These are phyloP conservation scores for Oreamnos americanus DNA, from an alignment of 2,113 vertebrate genomes.

Conservation along the genomic window DNA sequence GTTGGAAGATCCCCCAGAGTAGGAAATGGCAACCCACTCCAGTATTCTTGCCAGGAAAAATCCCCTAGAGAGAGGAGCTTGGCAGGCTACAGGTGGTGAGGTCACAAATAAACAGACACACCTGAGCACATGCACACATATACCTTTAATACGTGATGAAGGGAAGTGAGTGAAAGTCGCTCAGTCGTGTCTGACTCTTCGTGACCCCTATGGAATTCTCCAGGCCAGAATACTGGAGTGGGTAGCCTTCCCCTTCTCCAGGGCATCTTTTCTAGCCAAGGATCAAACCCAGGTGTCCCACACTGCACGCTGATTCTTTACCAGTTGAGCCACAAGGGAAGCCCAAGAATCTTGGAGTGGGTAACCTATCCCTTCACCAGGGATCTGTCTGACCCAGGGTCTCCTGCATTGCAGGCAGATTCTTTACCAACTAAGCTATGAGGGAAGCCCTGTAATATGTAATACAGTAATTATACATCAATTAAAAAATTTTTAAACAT, in stretches of 20 bases:
- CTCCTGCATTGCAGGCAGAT: not conserved
- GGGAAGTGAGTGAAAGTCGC: not conserved
- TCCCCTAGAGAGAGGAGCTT: not conserved
- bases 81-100: not conserved
- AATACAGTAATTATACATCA: not conserved
- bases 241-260: not conserved
- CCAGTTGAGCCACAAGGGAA: not conserved
- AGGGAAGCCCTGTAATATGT: not conserved
- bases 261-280: not conserved
- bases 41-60: not conserved
- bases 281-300: not conserved
- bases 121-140: not conserved
- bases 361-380: not conserved
- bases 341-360: not conserved
- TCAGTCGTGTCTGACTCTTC: not conserved
- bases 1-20: not conserved
- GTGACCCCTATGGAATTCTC: not conserved
- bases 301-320: not conserved
- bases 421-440: not conserved
- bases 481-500: not conserved
- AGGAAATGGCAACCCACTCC: not conserved
- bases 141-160: not conserved
- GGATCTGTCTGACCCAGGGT: not conserved
- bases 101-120: not conserved
- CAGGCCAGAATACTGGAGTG: not conserved